Evolutionary conservation across 2,113 vertebrate genomes (phyloP), one percentile per base, ranked within the genome.

Genomic region (Apus apus): DNA sequence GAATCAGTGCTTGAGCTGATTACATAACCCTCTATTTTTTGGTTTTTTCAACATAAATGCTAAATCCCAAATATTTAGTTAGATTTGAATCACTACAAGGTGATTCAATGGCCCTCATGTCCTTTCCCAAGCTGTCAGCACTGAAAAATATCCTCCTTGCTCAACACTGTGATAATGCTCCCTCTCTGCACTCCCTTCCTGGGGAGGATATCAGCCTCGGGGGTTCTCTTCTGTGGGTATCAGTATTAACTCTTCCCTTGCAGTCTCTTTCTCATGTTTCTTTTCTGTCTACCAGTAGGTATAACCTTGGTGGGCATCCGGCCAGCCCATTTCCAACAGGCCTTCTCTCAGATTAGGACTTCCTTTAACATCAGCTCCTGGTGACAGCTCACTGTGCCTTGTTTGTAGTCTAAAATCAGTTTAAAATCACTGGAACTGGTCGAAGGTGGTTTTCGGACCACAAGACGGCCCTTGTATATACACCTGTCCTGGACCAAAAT

Each of bases 121-220:
- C 26, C 66, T 85, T 60, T 56, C 32, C 14, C 4, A n/a, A 78
- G 51, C 26, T 18, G 22, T 7, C 18, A 78, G 6, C 36, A 16
- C 23, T 84, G 65, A 74, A 89, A 87, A 84, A 77, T 74, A 43
- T 6, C 25, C 38, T 75, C 8, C 32, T 72, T 78, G 48, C 32
- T 72, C 53, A 60, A 4, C 32, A 7, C 2, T 21, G 14, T 66
- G n/a, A 27, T 34, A 36, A 15, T 26, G 8, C 4, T 65, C 2
- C 18, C 23, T 2, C 3, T 70, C 11, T 88, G 17, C 0, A 1
- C 11, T 78, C 15, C 5, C 43, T 74, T 6, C 15, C 32, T 3
- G 1, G 1, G 18, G 23, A 66, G 60, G 40, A 87, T 62, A 50
- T 27, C 5, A 2, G 5, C 86, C 23, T 45, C 17, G 38, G 30